A percentile compares a stretch with the other conserved stretches of the same genome.
These are phyloP conservation scores for Amaurobius ferox DNA, from an alignment of 2,888 invertebrate species.

Conservation along the genomic window DNA sequence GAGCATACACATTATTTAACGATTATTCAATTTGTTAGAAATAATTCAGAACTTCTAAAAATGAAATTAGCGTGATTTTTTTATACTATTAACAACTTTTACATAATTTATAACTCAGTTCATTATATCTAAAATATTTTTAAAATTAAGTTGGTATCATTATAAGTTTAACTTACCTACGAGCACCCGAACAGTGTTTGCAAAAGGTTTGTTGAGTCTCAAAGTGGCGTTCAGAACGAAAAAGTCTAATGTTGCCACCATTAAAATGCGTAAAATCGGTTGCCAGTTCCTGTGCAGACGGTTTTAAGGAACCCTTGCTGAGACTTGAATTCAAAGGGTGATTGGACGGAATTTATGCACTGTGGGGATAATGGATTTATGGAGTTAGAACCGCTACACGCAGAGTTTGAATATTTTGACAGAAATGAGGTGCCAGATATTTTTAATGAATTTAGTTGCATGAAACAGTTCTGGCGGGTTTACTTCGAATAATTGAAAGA, in stretches of 20 bases:
- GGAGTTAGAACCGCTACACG: conserved; percentile 16
- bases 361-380: conserved; percentile 56
- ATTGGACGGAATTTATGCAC: conserved; percentile 39
- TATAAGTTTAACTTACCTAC: neutral
- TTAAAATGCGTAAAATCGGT: conserved; percentile 41
- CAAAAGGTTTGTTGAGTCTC: neutral
- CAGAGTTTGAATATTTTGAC: conserved; percentile 18
- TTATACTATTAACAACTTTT: too few species aligned
- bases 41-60: too few species aligned
- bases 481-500: too few species aligned
- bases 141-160: too few species aligned
- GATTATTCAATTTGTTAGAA: too few species aligned
- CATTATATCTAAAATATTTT: too few species aligned
- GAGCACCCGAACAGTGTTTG: neutral
- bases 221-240: neutral
- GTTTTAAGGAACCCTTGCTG: conserved; percentile 25
- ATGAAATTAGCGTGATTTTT: too few species aligned
- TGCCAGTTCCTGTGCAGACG: conserved; percentile 26
- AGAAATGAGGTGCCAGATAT: too few species aligned
- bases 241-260: conserved; percentile 23
- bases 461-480: too few species aligned
- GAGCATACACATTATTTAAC: too few species aligned
- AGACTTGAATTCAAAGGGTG: conserved; percentile 42
- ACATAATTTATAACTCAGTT: too few species aligned
- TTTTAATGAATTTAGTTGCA: too few species aligned